These are phyloP conservation scores for Gymnosoma rotundatum DNA, from an alignment of 2,888 invertebrate genomes.

Conservation along the genomic window DNA sequence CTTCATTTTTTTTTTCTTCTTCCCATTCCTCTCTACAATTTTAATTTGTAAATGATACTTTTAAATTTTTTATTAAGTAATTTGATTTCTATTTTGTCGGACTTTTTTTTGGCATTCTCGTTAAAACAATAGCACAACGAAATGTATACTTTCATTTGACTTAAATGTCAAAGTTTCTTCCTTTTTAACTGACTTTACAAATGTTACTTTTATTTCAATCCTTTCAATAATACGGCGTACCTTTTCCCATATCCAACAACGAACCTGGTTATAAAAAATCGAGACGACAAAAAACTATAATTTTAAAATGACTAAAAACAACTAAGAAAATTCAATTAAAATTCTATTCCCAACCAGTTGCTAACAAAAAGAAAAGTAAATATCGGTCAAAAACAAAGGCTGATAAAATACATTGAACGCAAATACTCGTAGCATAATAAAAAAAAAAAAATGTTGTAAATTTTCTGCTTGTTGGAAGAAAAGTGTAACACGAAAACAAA, in stretches of 20 bases:
- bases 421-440: constrained; percentile 22
- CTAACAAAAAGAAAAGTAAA: constrained; percentile 35
- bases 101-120: background rate
- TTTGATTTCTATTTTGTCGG: constrained; percentile 42
- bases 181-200: constrained; percentile 36
- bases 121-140: background rate
- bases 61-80: constrained; percentile 35
- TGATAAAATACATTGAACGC: constrained; percentile 38
- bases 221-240: constrained; percentile 49
- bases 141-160: constrained; percentile 48
- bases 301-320: constrained; percentile 50
- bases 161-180: constrained; percentile 55
- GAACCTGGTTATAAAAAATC: background rate
- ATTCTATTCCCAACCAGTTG: constrained; percentile 66
- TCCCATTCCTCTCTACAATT: background rate
- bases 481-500: background rate
- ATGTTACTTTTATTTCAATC: constrained; percentile 42
- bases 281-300: background rate
- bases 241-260: background rate
- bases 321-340: constrained; percentile 69
- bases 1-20: background rate
- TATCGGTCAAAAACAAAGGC: background rate
- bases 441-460: constrained; percentile 37
- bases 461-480: constrained; percentile 55
- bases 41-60: constrained; percentile 53